phyloP scores from a whole-genome alignment of 2,113 vertebrate species.

The Oncorhynchus masou region DNA sequence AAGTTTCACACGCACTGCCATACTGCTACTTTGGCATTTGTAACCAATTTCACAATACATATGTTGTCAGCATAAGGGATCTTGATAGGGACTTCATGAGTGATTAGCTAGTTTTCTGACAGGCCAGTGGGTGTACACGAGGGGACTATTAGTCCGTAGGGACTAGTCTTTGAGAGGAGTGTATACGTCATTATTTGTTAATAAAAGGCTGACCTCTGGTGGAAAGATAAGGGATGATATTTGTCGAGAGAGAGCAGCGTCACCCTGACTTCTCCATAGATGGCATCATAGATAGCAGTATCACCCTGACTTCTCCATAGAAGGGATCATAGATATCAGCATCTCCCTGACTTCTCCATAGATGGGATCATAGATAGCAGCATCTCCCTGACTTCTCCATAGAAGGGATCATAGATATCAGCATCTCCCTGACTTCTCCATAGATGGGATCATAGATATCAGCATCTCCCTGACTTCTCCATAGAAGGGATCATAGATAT shows the following conservation, averaged over 20 bases:
- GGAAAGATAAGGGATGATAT: conserved; percentile 46
- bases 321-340: not conserved
- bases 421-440: not conserved
- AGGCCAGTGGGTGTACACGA: not conserved
- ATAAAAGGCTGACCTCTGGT: conserved; percentile 76
- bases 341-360: too few species aligned
- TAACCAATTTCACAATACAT: not conserved
- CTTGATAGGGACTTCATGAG: not conserved
- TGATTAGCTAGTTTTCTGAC: not conserved
- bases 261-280: too few species aligned
- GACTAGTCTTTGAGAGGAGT: conserved; percentile 9
- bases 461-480: too few species aligned
- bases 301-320: not conserved
- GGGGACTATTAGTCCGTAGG: too few species aligned
- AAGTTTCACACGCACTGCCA: not conserved
- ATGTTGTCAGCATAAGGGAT: not conserved
- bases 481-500: not conserved
- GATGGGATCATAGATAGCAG: too few species aligned
- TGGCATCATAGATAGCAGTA: not conserved
- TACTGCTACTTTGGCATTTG: not conserved
- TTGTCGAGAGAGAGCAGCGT: not conserved
- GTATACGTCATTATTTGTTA: conserved; percentile 48
- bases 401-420: not conserved
- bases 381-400: too few species aligned
- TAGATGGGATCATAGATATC: not conserved